These are phyloP conservation scores for Oxyscelio sp. DNA, from an alignment of 2,888 invertebrate genomes.

Conservation along the genomic window DNA sequence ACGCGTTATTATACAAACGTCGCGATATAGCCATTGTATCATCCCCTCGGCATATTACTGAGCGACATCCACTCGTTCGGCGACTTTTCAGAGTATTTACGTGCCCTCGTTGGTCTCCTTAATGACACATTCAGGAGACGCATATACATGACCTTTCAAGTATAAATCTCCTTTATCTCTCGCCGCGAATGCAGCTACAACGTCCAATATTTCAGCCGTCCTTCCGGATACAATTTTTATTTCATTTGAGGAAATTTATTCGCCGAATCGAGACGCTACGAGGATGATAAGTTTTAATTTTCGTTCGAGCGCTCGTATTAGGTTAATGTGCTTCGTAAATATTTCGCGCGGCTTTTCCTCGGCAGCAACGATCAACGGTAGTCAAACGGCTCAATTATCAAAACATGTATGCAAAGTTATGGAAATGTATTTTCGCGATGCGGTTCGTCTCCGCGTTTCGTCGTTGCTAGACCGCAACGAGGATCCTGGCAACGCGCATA, in stretches of 20 bases:
- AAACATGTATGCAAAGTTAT: conserved; percentile 88
- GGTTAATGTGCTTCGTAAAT: conserved; percentile 55
- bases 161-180: conserved; percentile 72
- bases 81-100: conserved; percentile 63
- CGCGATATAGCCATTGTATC: conserved; percentile 82
- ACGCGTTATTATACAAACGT: conserved; percentile 86
- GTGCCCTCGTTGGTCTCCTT: conserved; percentile 69
- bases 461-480: conserved; percentile 79
- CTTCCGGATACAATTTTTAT: conserved; percentile 49
- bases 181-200: conserved; percentile 68
- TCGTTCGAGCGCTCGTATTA: conserved; percentile 25
- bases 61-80: conserved; percentile 38
- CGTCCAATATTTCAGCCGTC: conserved; percentile 57
- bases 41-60: conserved; percentile 70
- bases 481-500: conserved; percentile 76
- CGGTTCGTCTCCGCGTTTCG: conserved; percentile 81
- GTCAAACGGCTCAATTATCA: conserved; percentile 84
- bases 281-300: conserved; percentile 34
- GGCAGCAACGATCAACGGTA: conserved; percentile 56
- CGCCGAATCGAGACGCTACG: conserved; percentile 34
- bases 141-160: conserved; percentile 52
- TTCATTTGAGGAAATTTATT: conserved; percentile 27
- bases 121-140: conserved; percentile 72
- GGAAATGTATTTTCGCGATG: conserved; percentile 86
- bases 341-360: conserved; percentile 25